Evolutionary conservation across 2,888 invertebrate species (phyloP).

Genomic region (Andrena hattorfiana): DNA sequence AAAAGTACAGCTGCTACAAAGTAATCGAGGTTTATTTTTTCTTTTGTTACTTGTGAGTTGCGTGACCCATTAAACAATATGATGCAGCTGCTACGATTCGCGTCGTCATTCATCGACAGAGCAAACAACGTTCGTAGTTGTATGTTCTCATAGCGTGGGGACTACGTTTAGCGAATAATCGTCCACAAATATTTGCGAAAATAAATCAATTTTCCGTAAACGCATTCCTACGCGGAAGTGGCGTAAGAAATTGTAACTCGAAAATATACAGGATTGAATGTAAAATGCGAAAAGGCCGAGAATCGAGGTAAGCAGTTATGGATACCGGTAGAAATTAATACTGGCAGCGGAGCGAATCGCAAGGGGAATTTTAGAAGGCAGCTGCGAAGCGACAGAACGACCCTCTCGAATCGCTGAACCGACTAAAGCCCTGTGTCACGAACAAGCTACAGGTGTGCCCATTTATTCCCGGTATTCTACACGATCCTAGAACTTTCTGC

Average conservation of each 20-base stretch:
- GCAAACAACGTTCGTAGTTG: too few species aligned
- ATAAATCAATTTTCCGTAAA: too few species aligned
- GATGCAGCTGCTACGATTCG: too few species aligned
- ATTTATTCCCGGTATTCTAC: conserved; percentile 2
- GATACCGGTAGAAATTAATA: conserved; percentile 17
- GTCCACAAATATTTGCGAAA: too few species aligned
- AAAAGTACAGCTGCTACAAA: too few species aligned
- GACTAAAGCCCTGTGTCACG: neutral
- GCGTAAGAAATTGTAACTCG: neutral
- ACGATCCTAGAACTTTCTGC: neutral
- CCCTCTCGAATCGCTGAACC: neutral
- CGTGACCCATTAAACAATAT: too few species aligned
- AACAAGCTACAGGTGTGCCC: conserved; percentile 31
- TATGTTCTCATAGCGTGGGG: too few species aligned
- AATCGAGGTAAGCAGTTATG: neutral
- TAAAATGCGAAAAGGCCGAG: neutral
- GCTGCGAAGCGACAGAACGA: conserved; percentile 64
- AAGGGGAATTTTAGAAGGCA: conserved; percentile 38
- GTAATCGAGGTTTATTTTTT: too few species aligned
- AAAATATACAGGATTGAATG: neutral
- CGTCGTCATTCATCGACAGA: too few species aligned
- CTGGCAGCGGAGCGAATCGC: conserved; percentile 15
- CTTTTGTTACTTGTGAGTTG: too few species aligned
- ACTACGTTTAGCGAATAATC: too few species aligned
- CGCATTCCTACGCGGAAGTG: too few species aligned